These are phyloP conservation scores for Cephus rjabovi DNA, from an alignment of 2,888 invertebrate species.

Conservation along the genomic window DNA sequence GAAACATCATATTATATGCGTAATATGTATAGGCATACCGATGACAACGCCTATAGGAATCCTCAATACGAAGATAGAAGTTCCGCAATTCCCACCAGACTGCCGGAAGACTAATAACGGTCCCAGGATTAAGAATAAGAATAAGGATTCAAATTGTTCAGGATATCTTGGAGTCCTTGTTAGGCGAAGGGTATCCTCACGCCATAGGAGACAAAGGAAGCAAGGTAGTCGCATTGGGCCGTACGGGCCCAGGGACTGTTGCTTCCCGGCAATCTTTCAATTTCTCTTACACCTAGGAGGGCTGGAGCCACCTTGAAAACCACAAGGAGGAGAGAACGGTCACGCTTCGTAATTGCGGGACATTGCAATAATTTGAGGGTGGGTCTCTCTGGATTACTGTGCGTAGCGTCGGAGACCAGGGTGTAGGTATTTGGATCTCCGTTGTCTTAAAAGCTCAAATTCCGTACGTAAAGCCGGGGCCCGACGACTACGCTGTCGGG, in stretches of 20 bases:
- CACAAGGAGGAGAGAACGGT: slow-evolving; percentile 32
- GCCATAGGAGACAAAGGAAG: slow-evolving; percentile 9
- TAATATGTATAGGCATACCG: background rate
- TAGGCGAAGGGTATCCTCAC: slow-evolving; percentile 29
- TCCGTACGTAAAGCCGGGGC: slow-evolving; percentile 19
- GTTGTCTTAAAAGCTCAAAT: slow-evolving; percentile 36
- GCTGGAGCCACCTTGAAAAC: slow-evolving; percentile 21
- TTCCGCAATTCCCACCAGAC: background rate
- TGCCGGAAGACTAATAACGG: slow-evolving; percentile 56
- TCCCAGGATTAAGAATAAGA: slow-evolving; percentile 30
- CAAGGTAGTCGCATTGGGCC: slow-evolving; percentile 4
- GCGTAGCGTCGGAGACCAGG: slow-evolving; percentile 12
- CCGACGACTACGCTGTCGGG: slow-evolving; percentile 9
- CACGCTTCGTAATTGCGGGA: slow-evolving; percentile 58
- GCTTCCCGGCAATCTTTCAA: slow-evolving; percentile 17
- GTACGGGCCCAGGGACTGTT: background rate
- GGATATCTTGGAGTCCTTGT: slow-evolving; percentile 34
- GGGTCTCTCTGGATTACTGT: slow-evolving; percentile 21
- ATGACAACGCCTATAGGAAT: background rate
- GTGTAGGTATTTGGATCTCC: slow-evolving; percentile 1
- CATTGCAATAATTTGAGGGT: slow-evolving; percentile 47
- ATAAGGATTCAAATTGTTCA: slow-evolving; percentile 22
- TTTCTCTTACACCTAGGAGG: slow-evolving; percentile 14
- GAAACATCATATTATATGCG: background rate
- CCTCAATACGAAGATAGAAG: background rate